Conservation (phyloP, 2,888 invertebrate species). For the Patella ulyssiponensis region DNA sequence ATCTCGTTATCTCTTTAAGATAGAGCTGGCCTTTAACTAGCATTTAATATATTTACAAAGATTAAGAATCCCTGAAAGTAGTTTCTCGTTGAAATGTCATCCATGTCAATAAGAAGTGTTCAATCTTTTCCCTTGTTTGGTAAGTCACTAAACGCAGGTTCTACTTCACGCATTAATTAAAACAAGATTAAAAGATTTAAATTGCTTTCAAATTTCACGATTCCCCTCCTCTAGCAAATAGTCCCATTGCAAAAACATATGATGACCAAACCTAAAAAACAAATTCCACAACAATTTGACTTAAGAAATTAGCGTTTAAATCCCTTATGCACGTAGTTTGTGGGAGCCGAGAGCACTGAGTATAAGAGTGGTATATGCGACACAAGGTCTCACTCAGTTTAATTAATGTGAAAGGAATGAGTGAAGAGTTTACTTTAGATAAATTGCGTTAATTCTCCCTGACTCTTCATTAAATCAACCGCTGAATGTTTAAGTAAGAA, state of each 20-base stretch:
- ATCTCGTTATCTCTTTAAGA: too few species aligned
- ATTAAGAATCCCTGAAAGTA: too few species aligned
- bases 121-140: not conserved
- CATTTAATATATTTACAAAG: too few species aligned
- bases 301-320: not conserved
- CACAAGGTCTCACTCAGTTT: not conserved
- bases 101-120: conserved; percentile 7
- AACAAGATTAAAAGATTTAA: conserved; percentile 4
- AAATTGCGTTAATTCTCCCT: not conserved
- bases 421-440: conserved; percentile 7
- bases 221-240: not conserved
- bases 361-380: not conserved
- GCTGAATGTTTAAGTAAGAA: not conserved
- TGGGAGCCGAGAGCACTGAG: too few species aligned
- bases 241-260: not conserved
- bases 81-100: not conserved
- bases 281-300: conserved; percentile 1
- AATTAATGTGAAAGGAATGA: not conserved
- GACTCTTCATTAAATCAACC: conserved; percentile 3
- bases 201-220: not conserved
- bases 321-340: not conserved
- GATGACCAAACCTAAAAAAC: conserved; percentile 7
- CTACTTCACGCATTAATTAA: conserved; percentile 1
- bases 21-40: too few species aligned
- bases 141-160: not conserved